Evolutionary conservation across 2,888 invertebrate species (phyloP), one percentile per base, ranked within the genome.

Genomic region (Zelleria hepariella): DNA sequence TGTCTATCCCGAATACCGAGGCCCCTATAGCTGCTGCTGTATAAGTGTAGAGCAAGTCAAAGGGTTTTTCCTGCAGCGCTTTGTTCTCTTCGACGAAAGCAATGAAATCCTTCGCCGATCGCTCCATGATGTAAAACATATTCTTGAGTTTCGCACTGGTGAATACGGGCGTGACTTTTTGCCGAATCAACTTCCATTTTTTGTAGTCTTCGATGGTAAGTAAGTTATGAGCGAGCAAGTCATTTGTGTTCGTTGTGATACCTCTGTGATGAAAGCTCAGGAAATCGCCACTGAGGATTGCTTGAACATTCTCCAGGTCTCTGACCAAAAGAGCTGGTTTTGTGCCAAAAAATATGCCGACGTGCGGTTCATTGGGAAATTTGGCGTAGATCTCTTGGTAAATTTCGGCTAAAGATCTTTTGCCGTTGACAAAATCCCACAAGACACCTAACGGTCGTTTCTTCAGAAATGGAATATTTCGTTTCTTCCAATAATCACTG

Each of bases 1-100:
- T 75, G 54, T 84, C 80, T 21, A 89, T 75, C 0, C 89, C 89
- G 61, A 89, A 88, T 0, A 88, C 75, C 6, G 83, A 73, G 1
- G 84, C 78, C 4, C 75, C 80, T 26, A 86, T 80, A 0, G 80
- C 73, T 2, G 78, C 75, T 2, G 80, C 74, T 0, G 78, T 78
- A 47, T 76, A 85, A 0, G 73, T 78, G 52, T 76, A 79, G 0
- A 82, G 56, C 10, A 65, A 68, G 49, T 73, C 69, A 25, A 76
- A 83, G 5, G 80, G 72, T 1, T 71, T 73, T 5, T 67, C 60
- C 42, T 64, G 66, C 20, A 72, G 60, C 32, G 70, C 55, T n/a
- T 65, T 20, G 60, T 72, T 67, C 10, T 67, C 61, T 61, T 75
- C 70, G 10, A 82, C 58, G 47, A 70, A 69, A 2, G 71, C 64